Conservation (phyloP, 2,888 invertebrate species). For the Drosophila acutilabella region DNA sequence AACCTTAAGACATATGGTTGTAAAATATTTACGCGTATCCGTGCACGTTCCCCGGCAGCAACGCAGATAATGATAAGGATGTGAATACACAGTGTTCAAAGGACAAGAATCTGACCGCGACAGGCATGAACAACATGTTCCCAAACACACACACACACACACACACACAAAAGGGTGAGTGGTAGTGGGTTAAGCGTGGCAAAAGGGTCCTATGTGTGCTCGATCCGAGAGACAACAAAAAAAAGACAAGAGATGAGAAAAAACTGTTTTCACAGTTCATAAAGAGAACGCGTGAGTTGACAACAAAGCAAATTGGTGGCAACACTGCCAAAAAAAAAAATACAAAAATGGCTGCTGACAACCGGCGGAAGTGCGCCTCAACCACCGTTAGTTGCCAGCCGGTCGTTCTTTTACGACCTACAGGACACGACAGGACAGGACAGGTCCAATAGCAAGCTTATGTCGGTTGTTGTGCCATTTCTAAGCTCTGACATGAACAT, state of each 20-base stretch:
- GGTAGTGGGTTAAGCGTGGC: background rate
- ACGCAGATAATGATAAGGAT: conserved; percentile 21
- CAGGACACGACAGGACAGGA: conserved; percentile 29
- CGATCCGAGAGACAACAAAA: background rate
- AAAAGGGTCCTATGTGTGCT: background rate
- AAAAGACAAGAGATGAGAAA: background rate
- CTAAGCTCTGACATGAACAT: conserved; percentile 40
- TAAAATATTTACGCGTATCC: conserved; percentile 42
- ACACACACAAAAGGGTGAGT: conserved; percentile 9
- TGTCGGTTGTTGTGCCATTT: conserved; percentile 23
- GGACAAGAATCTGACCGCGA: conserved; percentile 24
- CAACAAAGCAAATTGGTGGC: conserved; percentile 61
- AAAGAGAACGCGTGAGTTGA: conserved; percentile 41
- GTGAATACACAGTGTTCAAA: conserved; percentile 22
- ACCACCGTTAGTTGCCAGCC: conserved; percentile 38
- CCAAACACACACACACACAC: background rate
- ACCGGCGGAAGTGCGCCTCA: conserved; percentile 50
- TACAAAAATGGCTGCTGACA: conserved; percentile 33
- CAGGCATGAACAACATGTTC: conserved; percentile 11
- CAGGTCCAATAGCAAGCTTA: conserved; percentile 44
- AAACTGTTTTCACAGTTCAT: conserved; percentile 56
- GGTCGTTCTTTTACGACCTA: conserved; percentile 53
- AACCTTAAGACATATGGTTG: conserved; percentile 24
- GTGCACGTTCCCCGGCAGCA: conserved; percentile 3
- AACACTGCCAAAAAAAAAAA: conserved; percentile 35